Evolutionary conservation across 2,797 vertebrate genomes (phyloP), one percentile per base, ranked within the genome.

Genomic region (Aphelocoma californica): DNA sequence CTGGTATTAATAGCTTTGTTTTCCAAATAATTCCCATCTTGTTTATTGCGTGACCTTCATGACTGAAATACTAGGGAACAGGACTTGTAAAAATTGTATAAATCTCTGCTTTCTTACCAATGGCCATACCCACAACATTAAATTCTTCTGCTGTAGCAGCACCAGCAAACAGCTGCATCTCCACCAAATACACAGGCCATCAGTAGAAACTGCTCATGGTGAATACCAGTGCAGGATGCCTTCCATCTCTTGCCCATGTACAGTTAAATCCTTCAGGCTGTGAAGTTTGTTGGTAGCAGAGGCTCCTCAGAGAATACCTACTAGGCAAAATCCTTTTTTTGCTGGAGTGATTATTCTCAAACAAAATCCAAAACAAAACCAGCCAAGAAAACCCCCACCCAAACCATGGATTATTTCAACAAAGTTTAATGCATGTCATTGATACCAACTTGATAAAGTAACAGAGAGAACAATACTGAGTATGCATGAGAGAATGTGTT

Each of bases 171-270:
- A 80, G 44, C 8, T 45, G 44, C 10, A 32, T 23, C 56, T 70
- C 56, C 23, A 66, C 14, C 56, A 25, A 36, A 38, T 5, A 17
- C 0, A 0, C 2, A 50, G 47, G 10, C 4, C 15, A 32, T 3
- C 14, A 65, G n/a, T 2, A 48, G 48, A 72, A 32, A 34, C 23
- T 32, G 11, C 12, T 48, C 32, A 12, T 9, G 18, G 12, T 72
- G 28, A 81, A 5, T 31, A 38, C 16, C 69, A 7, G 38, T 34
- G 36, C n/a, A 2, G 29, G 36, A n/a, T 34, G 17, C 45, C 19
- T 67, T 82, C 45, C 5, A 0, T 3, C 12, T 50, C 42, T 45
- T 66, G 60, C 26, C n/a, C 25, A 7, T 2, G 2, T 45, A 50
- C 25, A 14, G 15, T 64, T 11, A 56, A 62, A 14, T 77, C 20